These are phyloP conservation scores for Caiman crocodilus DNA, from an alignment of 2,797 vertebrate species.

Conservation along the genomic window DNA sequence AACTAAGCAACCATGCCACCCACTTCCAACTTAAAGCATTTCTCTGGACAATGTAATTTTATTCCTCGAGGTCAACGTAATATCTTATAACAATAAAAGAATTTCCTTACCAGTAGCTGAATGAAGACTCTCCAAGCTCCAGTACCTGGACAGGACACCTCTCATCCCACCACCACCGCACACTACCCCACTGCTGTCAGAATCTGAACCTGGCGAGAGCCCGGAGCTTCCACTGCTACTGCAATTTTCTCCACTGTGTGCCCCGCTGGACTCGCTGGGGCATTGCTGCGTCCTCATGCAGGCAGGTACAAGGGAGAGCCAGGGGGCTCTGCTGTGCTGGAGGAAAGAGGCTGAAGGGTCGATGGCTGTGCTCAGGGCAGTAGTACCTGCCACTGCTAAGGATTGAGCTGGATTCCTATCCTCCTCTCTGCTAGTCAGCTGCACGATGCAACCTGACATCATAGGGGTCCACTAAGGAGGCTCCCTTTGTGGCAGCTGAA, in stretches of 20 bases:
- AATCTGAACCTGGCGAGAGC: conserved; percentile 91
- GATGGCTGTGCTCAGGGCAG: conserved; percentile 30
- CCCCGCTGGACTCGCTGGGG: conserved; percentile 87
- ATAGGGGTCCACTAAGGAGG: conserved; percentile 87
- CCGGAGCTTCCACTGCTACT: conserved; percentile 89
- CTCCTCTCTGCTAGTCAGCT: conserved; percentile 50
- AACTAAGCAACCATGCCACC: neutral
- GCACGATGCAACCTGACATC: conserved; percentile 85
- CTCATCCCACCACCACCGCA: conserved; percentile 86
- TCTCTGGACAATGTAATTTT: neutral
- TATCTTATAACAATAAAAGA: neutral
- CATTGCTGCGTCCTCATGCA: conserved; percentile 91
- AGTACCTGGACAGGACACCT: conserved; percentile 91
- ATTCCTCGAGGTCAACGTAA: conserved; percentile 70
- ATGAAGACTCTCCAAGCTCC: conserved; percentile 97
- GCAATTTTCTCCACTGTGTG: conserved; percentile 88
- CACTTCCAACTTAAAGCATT: neutral
- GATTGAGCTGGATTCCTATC: conserved; percentile 64
- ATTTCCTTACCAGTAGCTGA: conserved; percentile 91
- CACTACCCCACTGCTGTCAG: conserved; percentile 89
- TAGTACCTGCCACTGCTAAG: conserved; percentile 65
- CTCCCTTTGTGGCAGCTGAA: conserved; percentile 60
- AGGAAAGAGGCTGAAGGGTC: neutral
- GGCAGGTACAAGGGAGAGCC: conserved; percentile 74
- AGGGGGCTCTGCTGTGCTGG: conserved; percentile 63